Evolutionary conservation across 2,888 invertebrate species (phyloP).

Genomic region (Napeogenes inachia): DNA sequence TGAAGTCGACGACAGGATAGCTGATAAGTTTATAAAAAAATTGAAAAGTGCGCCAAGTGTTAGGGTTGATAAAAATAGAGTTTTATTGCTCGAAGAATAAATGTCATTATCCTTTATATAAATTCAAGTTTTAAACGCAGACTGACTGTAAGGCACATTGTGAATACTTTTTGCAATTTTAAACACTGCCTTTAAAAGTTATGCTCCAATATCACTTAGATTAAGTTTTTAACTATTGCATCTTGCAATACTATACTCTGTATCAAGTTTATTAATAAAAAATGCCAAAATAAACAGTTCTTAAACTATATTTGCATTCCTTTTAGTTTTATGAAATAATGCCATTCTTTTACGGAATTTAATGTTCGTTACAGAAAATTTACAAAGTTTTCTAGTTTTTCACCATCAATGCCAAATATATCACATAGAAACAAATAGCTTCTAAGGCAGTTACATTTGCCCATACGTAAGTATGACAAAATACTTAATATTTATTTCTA

Average conservation of each 20-base stretch:
- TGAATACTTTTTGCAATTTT: conserved; percentile 15
- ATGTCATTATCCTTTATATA: conserved; percentile 8
- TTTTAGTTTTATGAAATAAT: conserved; percentile 9
- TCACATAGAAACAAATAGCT: too few relatives aligned
- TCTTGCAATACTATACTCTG: conserved; percentile 15
- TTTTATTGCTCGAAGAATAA: conserved; percentile 48
- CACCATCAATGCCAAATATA: too few relatives aligned
- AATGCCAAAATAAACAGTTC: conserved; percentile 15
- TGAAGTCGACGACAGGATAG: conserved; percentile 79
- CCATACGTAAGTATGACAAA: too few relatives aligned
- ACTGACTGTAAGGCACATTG: conserved; percentile 20
- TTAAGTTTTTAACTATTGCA: conserved; percentile 14
- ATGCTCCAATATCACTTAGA: conserved; percentile 15
- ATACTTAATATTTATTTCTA: too few relatives aligned
- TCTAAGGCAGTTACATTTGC: too few relatives aligned
- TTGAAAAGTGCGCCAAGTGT: conserved; percentile 82
- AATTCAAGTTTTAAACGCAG: conserved; percentile 11
- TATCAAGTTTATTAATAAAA: conserved; percentile 13
- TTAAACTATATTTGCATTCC: conserved; percentile 6
- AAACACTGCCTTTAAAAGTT: conserved; percentile 24
- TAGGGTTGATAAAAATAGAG: conserved; percentile 79
- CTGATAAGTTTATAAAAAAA: conserved; percentile 84
- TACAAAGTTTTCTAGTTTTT: too few relatives aligned
- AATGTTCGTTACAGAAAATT: not conserved
- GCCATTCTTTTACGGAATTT: not conserved